phyloP scores from a whole-genome alignment of 2,113 vertebrate genomes.

The Hemibagrus wyckioides region DNA sequence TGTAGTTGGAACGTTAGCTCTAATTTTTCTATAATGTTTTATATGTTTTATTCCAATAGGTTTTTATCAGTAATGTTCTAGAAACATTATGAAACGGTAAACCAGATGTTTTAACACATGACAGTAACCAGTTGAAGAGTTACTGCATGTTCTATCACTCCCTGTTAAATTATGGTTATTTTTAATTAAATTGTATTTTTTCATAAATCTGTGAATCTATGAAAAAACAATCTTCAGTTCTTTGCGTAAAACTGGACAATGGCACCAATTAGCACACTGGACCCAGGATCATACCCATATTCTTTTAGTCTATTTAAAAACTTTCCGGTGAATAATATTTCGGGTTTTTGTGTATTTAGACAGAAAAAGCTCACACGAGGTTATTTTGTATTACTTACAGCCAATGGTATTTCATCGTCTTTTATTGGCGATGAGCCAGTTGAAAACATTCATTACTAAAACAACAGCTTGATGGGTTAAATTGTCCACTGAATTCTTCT shows the following conservation, averaged over 20 bases:
- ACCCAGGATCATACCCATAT: background rate
- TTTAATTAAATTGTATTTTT: no score
- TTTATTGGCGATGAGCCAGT: background rate
- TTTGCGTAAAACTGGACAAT: background rate
- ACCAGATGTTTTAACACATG: background rate
- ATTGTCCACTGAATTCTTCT: background rate
- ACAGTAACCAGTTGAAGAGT: background rate
- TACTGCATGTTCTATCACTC: background rate
- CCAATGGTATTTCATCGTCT: background rate
- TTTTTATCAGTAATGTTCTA: background rate
- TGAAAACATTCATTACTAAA: no score
- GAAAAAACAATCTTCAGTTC: background rate
- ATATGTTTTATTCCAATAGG: no score
- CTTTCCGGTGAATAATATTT: background rate
- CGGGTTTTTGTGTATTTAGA: background rate
- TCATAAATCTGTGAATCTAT: background rate
- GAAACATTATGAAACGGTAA: background rate
- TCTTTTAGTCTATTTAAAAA: background rate
- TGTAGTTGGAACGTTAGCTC: background rate
- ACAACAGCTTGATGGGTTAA: background rate
- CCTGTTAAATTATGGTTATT: no score
- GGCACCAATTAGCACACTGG: background rate
- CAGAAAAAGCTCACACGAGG: background rate
- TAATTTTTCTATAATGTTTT: background rate
- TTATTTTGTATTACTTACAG: background rate